Evolutionary conservation across 2,797 vertebrate species (phyloP), one percentile per base, ranked within the genome.

Genomic region (Gastrophryne carolinensis): DNA sequence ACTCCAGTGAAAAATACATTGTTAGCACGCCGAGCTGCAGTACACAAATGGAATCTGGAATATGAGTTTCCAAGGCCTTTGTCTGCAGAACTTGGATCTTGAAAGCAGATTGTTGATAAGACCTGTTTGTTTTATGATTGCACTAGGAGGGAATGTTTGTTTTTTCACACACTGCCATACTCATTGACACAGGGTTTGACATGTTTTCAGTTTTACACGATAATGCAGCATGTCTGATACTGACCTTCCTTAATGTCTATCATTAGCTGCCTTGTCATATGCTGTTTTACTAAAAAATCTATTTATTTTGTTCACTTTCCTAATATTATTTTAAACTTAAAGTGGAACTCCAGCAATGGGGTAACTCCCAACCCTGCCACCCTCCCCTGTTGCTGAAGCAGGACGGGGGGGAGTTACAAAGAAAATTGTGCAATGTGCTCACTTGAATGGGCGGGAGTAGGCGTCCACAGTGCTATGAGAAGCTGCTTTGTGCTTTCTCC

Each of bases 131-230:
- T 64, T 26, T 47, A 47, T 66, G 44, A 66, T 9, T 73, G 60
- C 37, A 23, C 8, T 54, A 53, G 71, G 60, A 30, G 71, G 60
- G 61, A 73, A 64, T 56, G 27, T 73, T 64, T 73, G 64, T 54
- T 64, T 60, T 73, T 73, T 64, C 15, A 67, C 53, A 17, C 63
- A 52, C n/a, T 37, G 4, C 37, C 17, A 13, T 29, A 50, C 26
- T 65, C 21, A 29, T 32, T 21, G 44, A 34, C 8, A 24, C 44
- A 0, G 30, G 13, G 3, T 7, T 34, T 65, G 17, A 19, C 62
- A 21, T 30, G n/a, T 23, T 50, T 49, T 23, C 17, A 44, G 21
- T 50, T 6, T 41, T 49, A 13, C 11, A 30, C 12, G 17, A 30
- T 47, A 30, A 64, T 49, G 34, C 13, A 50, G 44, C 47, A 50